A percentile compares a stretch with the other conserved stretches of the same genome.
These are phyloP conservation scores for Phenganax stokvisi DNA, from an alignment of 92 coral and sea anemone genomes.

Conservation along the genomic window DNA sequence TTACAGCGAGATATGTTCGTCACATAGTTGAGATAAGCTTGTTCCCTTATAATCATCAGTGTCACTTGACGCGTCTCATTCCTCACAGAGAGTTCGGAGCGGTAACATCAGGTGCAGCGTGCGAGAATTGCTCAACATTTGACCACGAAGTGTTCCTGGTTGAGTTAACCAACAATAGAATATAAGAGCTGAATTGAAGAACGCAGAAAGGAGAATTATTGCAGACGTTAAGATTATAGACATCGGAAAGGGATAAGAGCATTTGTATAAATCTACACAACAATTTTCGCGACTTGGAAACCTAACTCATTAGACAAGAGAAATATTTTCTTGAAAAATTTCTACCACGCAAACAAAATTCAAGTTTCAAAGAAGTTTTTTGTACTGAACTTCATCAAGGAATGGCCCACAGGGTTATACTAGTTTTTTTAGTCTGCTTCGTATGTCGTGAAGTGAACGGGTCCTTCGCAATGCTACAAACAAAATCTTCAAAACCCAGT, in stretches of 20 bases:
- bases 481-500: background rate
- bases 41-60: slow-evolving; percentile 16
- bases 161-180: background rate
- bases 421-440: background rate
- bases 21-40: slow-evolving; percentile 40
- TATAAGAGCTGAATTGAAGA: background rate
- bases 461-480: background rate
- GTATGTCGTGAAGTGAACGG: background rate
- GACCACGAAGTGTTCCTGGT: background rate
- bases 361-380: background rate
- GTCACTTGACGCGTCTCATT: slow-evolving; percentile 37
- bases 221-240: background rate
- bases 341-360: background rate
- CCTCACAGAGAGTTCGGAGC: slow-evolving; percentile 31
- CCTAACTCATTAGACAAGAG: background rate
- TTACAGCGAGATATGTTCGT: slow-evolving; percentile 26
- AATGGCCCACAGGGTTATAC: slow-evolving; percentile 8
- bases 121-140: background rate
- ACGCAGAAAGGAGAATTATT: too few relatives aligned
- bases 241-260: slow-evolving; percentile 2
- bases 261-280: background rate
- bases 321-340: background rate
- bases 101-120: background rate
- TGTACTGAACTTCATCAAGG: background rate
- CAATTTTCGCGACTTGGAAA: background rate